phyloP scores from a whole-genome alignment of 2,797 vertebrate genomes.

The Oceanodroma leucorhoa region DNA sequence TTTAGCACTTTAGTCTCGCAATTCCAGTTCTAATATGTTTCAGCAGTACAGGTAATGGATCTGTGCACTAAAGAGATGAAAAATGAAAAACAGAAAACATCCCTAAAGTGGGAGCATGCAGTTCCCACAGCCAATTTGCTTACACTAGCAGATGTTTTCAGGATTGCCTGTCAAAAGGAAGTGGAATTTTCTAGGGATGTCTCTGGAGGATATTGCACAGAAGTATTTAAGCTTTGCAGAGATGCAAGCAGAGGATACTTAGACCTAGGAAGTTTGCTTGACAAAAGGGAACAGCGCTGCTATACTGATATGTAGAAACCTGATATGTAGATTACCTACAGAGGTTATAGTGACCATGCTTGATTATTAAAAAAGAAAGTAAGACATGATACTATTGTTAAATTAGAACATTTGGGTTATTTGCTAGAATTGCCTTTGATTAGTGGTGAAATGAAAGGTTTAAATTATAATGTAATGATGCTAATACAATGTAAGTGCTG shows the following conservation, averaged over 20 bases:
- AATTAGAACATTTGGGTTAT: not conserved
- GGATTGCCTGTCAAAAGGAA: slow-evolving; percentile 7
- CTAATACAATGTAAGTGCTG: not conserved
- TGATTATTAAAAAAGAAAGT: not conserved
- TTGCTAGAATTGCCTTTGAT: slow-evolving; percentile 21
- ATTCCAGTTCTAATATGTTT: not conserved
- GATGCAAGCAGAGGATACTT: not conserved
- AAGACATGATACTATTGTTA: not conserved
- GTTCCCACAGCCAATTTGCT: slow-evolving; percentile 14
- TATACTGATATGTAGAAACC: not conserved
- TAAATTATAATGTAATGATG: not conserved
- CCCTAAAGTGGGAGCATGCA: not conserved
- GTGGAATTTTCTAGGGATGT: not conserved
- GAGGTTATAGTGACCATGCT: not conserved
- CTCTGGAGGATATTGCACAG: not conserved
- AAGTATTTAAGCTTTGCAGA: not conserved
- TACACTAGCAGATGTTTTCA: slow-evolving; percentile 1
- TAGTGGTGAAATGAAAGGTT: slow-evolving; percentile 5
- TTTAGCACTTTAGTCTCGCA: not conserved
- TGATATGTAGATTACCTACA: not conserved
- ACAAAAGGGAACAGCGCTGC: not conserved
- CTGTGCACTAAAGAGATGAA: not conserved
- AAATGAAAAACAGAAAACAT: not conserved
- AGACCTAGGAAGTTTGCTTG: not conserved
- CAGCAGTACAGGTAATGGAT: not conserved